Base-by-base conservation (phyloP, 1,140 invertebrate species). In the Caenorhabditis briggsae region DNA sequence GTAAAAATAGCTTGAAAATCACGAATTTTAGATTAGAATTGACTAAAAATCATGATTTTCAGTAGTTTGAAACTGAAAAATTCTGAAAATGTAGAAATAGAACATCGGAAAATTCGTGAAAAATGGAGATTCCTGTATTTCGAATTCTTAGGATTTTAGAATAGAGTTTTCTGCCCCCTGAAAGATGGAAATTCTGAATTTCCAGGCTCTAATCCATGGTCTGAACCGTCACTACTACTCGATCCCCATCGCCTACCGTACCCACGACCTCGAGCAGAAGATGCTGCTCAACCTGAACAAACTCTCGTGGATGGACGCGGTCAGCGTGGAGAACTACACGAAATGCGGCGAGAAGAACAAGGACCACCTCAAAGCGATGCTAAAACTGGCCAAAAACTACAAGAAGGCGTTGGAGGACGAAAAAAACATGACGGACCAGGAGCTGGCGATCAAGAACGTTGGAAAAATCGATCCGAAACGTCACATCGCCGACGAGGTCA, bases 401-500 rank as follows among this genome's bases (percentile, higher is more conserved):
- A 98, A 98, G 92, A 99, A 99, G 94, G 96, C 97, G 58, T 93
- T 99, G 61, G 98, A 99, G 94, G 98, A 99, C 91, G 98, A 99
- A 93, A 97, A 99, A 93, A 98, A 98, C 93, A 98, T 99, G 97
- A 99, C 97, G n/a, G 96, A 97, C 1, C 97, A 99, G 93, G 97
- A 99, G 93, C 94, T 99, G 92, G 98, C 97, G 18, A 99, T 99
- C 90, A 99, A 99, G 93, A 99, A 99, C 94, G 98, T 99, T 59
- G 98, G 98, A 33, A 99, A 99, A 94, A 96, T 98, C 91, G 98
- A 99, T 93, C 98, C 98, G n/a, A 99, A 99, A 93, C 95, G 98
- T 88, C 98, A 99, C 95, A 94, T 99, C 90, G 97, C 98, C 93
- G 98, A 99, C 92, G 86, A 87, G 20, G 98, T 99, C 20, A 97